phyloP scores from a whole-genome alignment of 1,140 invertebrate genomes.

The Drosophila mayri region DNA sequence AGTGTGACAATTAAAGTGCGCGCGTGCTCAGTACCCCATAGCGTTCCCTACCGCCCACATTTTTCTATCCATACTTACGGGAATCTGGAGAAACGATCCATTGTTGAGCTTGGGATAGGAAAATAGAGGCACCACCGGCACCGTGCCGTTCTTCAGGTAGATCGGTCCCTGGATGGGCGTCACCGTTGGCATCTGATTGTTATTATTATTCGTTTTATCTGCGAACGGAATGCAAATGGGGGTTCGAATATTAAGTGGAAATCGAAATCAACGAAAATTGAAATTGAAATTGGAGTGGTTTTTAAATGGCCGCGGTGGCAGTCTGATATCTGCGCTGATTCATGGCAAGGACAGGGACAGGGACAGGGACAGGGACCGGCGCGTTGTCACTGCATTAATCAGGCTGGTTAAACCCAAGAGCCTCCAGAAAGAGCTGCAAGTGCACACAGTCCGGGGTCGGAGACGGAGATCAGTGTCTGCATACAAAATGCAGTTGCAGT shows the following conservation, averaged over 20 bases:
- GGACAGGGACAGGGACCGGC: conserved; percentile 6
- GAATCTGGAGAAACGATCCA: conserved; percentile 93
- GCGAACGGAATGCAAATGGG: conserved; percentile 49
- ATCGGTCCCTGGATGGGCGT: conserved; percentile 93
- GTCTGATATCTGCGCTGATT: conserved; percentile 41
- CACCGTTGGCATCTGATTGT: conserved; percentile 85
- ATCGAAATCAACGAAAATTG: conserved; percentile 21
- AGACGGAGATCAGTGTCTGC: conserved; percentile 35
- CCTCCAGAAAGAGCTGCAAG: conserved; percentile 35
- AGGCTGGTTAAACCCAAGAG: conserved; percentile 52
- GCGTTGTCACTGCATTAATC: conserved; percentile 60
- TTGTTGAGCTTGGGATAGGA: conserved; percentile 93
- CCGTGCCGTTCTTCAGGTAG: conserved; percentile 91
- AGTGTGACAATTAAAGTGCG: conserved; percentile 41
- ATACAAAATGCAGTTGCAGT: conserved; percentile 67
- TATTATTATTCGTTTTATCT: conserved; percentile 65
- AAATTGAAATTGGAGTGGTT: conserved; percentile 34
- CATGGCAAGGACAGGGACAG: conserved; percentile 51
- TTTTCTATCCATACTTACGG: conserved; percentile 87
- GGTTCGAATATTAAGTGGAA: conserved; percentile 30
- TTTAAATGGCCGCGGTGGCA: conserved; percentile 27
- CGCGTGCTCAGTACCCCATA: conserved; percentile 33
- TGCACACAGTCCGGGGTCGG: conserved; percentile 21
- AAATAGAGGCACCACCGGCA: conserved; percentile 94
- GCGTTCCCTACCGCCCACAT: conserved; percentile 12